Percentiles rank a stretch among this genome's conserved stretches.
phyloP scores from a whole-genome alignment of 30 jellyfish, hydroid and myxozoan species.

The Aurelia coerulea region DNA sequence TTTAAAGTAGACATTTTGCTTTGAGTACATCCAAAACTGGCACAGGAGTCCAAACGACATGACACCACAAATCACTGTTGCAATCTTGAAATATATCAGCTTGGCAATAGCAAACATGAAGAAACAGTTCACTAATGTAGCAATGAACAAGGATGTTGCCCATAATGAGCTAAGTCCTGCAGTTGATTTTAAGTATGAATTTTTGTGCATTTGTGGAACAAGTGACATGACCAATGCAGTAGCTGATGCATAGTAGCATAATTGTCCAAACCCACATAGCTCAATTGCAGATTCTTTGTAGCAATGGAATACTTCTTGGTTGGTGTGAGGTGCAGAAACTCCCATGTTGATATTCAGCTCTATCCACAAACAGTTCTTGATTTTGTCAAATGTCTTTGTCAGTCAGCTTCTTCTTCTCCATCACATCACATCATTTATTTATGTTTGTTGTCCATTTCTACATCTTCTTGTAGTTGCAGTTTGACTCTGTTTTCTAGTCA shows the following conservation, averaged over 20 bases:
- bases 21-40: constrained; percentile 66
- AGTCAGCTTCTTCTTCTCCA: too few species aligned
- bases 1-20: constrained; percentile 37
- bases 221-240: constrained; percentile 35
- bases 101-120: constrained; percentile 27
- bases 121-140: constrained; percentile 39
- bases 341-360: not conserved
- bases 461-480: too few species aligned
- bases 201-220: constrained; percentile 55
- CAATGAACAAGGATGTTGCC: constrained; percentile 46
- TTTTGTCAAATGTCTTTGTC: too few species aligned
- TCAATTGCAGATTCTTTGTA: constrained; percentile 7
- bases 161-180: constrained; percentile 43
- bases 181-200: constrained; percentile 38
- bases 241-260: constrained; percentile 42
- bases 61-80: constrained; percentile 9
- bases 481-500: too few species aligned
- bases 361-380: not conserved
- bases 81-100: constrained; percentile 33
- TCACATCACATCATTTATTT: too few species aligned
- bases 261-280: constrained; percentile 37
- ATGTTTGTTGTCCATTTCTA: too few species aligned
- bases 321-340: too few species aligned
- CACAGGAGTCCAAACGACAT: constrained; percentile 11
- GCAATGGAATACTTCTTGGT: constrained; percentile 1